These are phyloP conservation scores for Neomonachus schauinslandi DNA, from an alignment of 2,113 vertebrate genomes.

Conservation along the genomic window DNA sequence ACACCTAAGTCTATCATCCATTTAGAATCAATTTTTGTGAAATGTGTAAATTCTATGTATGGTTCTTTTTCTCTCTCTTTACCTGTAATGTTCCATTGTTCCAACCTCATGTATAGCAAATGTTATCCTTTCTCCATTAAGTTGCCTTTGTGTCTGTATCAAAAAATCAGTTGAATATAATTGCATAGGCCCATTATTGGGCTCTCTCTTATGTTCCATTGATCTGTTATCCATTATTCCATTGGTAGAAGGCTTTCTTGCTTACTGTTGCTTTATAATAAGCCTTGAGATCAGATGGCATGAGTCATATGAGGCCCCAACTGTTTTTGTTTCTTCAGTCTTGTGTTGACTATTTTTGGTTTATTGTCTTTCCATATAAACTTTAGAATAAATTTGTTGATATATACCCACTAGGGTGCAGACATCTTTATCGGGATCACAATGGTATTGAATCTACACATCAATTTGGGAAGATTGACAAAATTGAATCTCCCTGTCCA, in stretches of 20 bases:
- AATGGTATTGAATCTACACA: not conserved
- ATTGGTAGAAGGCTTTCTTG: not conserved
- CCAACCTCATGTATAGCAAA: not conserved
- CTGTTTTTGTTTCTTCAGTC: not conserved
- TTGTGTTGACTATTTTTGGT: not conserved
- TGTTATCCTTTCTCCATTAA: not conserved
- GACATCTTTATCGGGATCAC: not conserved
- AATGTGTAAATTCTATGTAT: not conserved
- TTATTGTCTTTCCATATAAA: not conserved
- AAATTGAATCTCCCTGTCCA: not conserved
- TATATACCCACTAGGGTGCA: not conserved
- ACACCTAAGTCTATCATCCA: not conserved
- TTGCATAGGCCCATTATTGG: not conserved
- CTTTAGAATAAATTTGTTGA: not conserved
- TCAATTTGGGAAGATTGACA: not conserved
- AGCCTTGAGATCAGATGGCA: not conserved
- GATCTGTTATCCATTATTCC: not conserved
- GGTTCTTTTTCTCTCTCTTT: not conserved
- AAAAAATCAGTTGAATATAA: not conserved
- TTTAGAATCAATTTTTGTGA: not conserved
- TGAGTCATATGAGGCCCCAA: too few species aligned
- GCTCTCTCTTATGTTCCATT: not conserved
- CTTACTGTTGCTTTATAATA: not conserved
- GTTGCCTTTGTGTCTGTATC: too few species aligned
- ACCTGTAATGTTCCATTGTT: not conserved